phyloP scores from a whole-genome alignment of 1,140 invertebrate genomes.

The Delia radicum region DNA sequence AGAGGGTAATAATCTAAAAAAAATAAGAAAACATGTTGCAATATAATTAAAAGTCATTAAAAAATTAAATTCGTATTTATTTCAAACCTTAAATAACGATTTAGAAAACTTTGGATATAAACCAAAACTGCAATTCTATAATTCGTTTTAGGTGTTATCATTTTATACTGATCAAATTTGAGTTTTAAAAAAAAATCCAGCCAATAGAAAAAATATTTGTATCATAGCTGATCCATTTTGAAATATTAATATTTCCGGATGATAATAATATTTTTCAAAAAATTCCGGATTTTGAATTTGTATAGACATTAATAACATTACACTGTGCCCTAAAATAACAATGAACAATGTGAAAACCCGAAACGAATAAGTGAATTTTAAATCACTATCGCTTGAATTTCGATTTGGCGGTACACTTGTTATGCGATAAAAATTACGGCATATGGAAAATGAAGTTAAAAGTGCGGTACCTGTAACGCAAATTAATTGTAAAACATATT shows the following conservation, averaged over 20 bases:
- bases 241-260: slow-evolving; percentile 44
- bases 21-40: too few relatives aligned
- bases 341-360: not conserved
- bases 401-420: not conserved
- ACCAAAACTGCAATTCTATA: not conserved
- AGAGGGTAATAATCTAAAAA: not conserved
- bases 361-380: not conserved
- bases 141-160: not conserved
- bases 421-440: not conserved
- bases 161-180: slow-evolving; percentile 48
- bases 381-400: not conserved
- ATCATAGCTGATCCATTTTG: slow-evolving; percentile 59
- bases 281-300: not conserved
- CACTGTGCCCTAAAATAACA: not conserved
- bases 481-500: not conserved
- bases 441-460: not conserved
- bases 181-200: slow-evolving; percentile 59
- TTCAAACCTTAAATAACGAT: slow-evolving; percentile 4
- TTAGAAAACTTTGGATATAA: not conserved
- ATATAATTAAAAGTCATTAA: too few relatives aligned
- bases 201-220: slow-evolving; percentile 61
- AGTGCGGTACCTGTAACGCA: not conserved
- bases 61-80: not conserved
- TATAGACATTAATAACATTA: not conserved
- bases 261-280: not conserved